Evolutionary conservation across 2,113 vertebrate genomes (phyloP).

Genomic region (Lepisosteus oculatus): DNA sequence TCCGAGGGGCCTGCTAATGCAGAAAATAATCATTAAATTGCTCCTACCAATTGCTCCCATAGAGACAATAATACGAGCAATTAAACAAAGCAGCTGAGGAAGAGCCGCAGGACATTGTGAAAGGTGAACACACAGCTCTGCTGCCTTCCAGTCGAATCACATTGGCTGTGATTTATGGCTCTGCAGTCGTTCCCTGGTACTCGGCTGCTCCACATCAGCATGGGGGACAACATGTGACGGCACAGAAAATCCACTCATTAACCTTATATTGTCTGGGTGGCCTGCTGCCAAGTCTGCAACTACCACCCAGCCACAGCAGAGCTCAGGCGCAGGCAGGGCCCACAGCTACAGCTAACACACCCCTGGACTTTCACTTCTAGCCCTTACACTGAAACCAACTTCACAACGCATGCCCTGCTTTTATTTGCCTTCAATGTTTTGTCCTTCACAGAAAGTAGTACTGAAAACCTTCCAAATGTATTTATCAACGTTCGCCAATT

Average conservation of each 20-base stretch:
- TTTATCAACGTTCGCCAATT: too few species aligned
- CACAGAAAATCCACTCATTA: conserved; percentile 73
- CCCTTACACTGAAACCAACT: too few species aligned
- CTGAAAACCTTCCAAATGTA: too few species aligned
- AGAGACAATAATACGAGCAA: conserved; percentile 70
- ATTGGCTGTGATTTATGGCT: conserved; percentile 66
- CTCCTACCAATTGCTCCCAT: conserved; percentile 64
- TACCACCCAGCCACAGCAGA: too few species aligned
- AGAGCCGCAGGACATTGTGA: conserved; percentile 35
- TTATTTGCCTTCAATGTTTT: too few species aligned
- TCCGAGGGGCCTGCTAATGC: conserved; percentile 60
- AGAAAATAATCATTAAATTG: conserved; percentile 63
- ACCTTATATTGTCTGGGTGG: conserved; percentile 52
- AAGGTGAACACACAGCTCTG: background rate
- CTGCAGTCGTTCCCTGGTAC: conserved; percentile 62
- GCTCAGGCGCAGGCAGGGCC: background rate
- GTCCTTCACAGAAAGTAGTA: too few species aligned
- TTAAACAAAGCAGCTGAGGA: conserved; percentile 57
- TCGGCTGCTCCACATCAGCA: conserved; percentile 68
- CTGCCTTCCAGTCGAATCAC: background rate
- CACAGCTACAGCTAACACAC: too few species aligned
- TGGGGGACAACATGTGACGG: conserved; percentile 58
- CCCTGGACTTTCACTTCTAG: too few species aligned
- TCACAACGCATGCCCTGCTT: too few species aligned
- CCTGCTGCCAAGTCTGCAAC: conserved; percentile 32